These are phyloP conservation scores for Muntiacus reevesi DNA, from an alignment of 2,113 vertebrate genomes.

Conservation along the genomic window DNA sequence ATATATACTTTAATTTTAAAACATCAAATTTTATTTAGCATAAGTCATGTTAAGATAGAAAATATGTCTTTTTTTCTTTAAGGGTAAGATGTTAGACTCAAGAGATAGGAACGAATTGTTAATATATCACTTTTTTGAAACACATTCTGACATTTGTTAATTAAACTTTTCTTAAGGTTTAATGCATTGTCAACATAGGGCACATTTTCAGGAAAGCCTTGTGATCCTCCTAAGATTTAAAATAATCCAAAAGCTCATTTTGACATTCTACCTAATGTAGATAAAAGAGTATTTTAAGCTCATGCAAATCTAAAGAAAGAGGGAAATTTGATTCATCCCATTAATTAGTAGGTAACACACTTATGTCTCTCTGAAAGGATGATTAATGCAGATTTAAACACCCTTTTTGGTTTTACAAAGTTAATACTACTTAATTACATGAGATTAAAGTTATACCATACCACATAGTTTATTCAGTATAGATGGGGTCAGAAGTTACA, in stretches of 20 bases:
- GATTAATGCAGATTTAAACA: conserved; percentile 76
- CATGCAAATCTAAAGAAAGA: conserved; percentile 68
- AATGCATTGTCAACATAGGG: conserved; percentile 63
- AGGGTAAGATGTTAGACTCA: conserved; percentile 54
- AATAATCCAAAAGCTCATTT: conserved; percentile 72
- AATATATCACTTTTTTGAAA: conserved; percentile 75
- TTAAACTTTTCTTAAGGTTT: conserved; percentile 77
- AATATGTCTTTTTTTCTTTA: neutral
- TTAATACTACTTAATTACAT: conserved; percentile 79
- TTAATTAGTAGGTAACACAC: conserved; percentile 75
- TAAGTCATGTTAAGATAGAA: neutral
- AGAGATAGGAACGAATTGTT: conserved; percentile 39
- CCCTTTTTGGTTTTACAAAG: conserved; percentile 75
- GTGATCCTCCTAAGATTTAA: conserved; percentile 67
- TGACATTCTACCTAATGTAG: conserved; percentile 71
- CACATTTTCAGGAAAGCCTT: conserved; percentile 73
- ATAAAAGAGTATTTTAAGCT: conserved; percentile 71
- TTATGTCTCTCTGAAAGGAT: conserved; percentile 73
- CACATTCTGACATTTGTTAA: conserved; percentile 79
- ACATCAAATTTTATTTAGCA: neutral
- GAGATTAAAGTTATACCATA: conserved; percentile 77
- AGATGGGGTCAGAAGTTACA: conserved; percentile 66
- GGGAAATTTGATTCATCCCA: conserved; percentile 67
- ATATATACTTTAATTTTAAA: neutral
- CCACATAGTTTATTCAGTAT: conserved; percentile 74